These are phyloP conservation scores for Leucophenga maculata DNA, from an alignment of 2,888 invertebrate species.

Conservation along the genomic window DNA sequence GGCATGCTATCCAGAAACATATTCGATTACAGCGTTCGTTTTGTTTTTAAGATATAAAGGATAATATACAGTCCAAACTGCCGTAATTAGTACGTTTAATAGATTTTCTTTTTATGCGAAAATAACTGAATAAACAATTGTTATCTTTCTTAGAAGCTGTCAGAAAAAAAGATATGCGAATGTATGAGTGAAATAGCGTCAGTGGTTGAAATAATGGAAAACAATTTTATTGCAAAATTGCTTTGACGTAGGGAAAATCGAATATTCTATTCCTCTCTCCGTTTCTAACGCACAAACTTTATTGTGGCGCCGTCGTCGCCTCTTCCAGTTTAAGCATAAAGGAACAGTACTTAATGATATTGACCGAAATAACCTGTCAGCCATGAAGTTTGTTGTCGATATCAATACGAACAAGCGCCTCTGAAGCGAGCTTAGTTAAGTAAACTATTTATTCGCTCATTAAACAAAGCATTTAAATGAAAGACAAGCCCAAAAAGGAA, in stretches of 20 bases:
- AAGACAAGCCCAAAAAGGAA: conserved; percentile 51
- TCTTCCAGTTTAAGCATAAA: background rate
- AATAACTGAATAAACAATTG: conserved; percentile 62
- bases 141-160: conserved; percentile 41
- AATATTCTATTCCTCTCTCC: background rate
- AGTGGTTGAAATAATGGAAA: no score
- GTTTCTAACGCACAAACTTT: background rate
- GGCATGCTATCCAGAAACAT: conserved; percentile 3
- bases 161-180: no score
- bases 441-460: conserved; percentile 52
- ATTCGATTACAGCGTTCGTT: background rate
- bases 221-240: conserved; percentile 9
- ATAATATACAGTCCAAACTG: conserved; percentile 35
- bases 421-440: conserved; percentile 35
- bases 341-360: conserved; percentile 53
- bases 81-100: conserved; percentile 50
- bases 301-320: background rate
- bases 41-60: conserved; percentile 4
- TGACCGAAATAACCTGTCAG: conserved; percentile 46
- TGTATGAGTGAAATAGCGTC: background rate
- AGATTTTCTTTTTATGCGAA: conserved; percentile 49
- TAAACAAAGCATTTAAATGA: conserved; percentile 58
- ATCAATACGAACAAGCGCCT: conserved; percentile 36
- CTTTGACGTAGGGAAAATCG: conserved; percentile 23
- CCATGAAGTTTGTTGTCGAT: background rate